Evolutionary conservation across 2,888 invertebrate species (phyloP), one percentile per base, ranked within the genome.

Genomic region (Lepidochrysops patricia): DNA sequence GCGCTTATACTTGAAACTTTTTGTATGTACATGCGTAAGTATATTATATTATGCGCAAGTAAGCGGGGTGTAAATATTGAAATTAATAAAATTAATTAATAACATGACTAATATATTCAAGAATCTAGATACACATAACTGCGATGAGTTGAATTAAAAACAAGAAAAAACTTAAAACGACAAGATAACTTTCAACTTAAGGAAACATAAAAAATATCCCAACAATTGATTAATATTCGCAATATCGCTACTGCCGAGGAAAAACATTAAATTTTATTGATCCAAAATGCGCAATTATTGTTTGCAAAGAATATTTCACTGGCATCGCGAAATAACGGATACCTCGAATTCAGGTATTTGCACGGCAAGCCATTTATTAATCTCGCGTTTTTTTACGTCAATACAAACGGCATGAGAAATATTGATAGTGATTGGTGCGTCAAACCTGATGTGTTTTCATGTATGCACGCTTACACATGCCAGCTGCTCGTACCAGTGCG

Each of bases 261-360:
- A 9, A 9, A 43, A 43, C 9, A 43, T 43, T 9, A 19, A 43
- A 2, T 43, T 37, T 43, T 12, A 19, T 19, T 43, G 43, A 43
- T 43, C 43, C 43, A 9, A 19, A 19, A 43, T 19, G 43, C 12
- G 4, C 23, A 19, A 19, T 19, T 15, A 43, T 43, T 43, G 19
- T 19, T 19, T 19, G 43, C 19, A 43, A 43, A 19, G 43, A 43
- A 23, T 43, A 43, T 43, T 43, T 23, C 43, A 43, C 43, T 43
- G 19, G 43, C 43, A 43, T 19, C 19, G 12, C 52, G 52, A 1
- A 13, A 26, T 32, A 54, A 32, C 54, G 54, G 7, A 54, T 54
- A 54, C 32, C 26, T 54, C 62, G 63, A 67, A 79, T 77, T 72
- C 77, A 75, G 76, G 76, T 60, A 57, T 61, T 58, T 60, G 58